phyloP scores from a whole-genome alignment of 2,113 vertebrate species.

The Acrocephalus kingi region DNA sequence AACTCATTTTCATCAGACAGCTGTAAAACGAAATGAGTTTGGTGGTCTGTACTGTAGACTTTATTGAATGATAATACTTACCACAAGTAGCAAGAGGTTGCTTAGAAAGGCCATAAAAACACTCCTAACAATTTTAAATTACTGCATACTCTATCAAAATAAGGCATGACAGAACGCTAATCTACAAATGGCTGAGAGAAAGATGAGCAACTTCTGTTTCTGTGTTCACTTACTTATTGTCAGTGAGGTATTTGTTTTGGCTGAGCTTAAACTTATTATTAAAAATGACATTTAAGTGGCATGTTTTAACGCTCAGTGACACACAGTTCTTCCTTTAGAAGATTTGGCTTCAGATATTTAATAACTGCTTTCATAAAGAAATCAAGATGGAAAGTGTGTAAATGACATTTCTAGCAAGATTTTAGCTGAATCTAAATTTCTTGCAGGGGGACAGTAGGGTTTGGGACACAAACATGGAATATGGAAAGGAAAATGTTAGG shows the following conservation, averaged over 20 bases:
- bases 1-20: constrained; percentile 72
- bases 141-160: background rate
- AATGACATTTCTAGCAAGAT: background rate
- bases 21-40: constrained; percentile 63
- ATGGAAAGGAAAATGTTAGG: background rate
- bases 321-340: background rate
- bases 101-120: constrained; percentile 16
- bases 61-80: constrained; percentile 49
- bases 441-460: background rate
- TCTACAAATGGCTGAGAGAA: constrained; percentile 50
- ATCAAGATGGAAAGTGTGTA: background rate
- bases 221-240: constrained; percentile 58
- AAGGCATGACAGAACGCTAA: constrained; percentile 46
- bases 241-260: constrained; percentile 39
- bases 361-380: background rate
- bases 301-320: background rate
- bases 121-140: constrained; percentile 10
- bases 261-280: constrained; percentile 12
- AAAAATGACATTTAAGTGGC: background rate
- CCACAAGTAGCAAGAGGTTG: constrained; percentile 44
- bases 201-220: constrained; percentile 32
- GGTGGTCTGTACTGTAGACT: constrained; percentile 62
- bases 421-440: background rate
- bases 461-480: background rate
- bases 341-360: background rate